Base-by-base conservation (phyloP, 2,797 vertebrate genomes). In the Cuculus canorus region DNA sequence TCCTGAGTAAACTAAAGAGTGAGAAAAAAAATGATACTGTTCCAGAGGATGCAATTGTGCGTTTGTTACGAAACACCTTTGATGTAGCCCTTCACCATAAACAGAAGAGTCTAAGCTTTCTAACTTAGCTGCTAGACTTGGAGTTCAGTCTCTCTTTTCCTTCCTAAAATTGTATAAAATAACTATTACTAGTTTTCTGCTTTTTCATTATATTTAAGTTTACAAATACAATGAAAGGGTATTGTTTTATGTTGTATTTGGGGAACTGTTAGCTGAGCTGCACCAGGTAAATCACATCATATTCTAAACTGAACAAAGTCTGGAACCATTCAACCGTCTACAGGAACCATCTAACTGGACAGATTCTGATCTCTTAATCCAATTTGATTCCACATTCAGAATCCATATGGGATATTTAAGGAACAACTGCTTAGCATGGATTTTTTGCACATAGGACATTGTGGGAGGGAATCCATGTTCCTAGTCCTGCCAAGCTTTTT, bases 391-490 rank as follows among this genome's bases (percentile, higher is more conserved):
- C 37, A 68, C 23, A 35, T 63, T 75, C 28, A 85, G 45, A 79
- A 35, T 54, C 14, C 19, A 48, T 7, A 39, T 7, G 9, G 16
- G 9, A 52, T 72, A 75, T 64, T 88, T 64, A 82, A 90, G 57
- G 57, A 84, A 15, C 11, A 81, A 41, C n/a, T 79, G 32, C 19
- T 80, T 77, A 70, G 18, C n/a, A 68, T 3, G 57, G 24, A 54
- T 64, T 87, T 86, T 76, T 71, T 48, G 23, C 28, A 85, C 28
- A 45, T 4, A 23, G 23, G 32, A 70, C 19, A 72, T 1, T 19
- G 9, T 21, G 47, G 9, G 13, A 39, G 39, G 9, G 25, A 23
- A 3, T 0, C 0, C 11, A 59, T 2, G 0, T 32, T 86, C 63
- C 15, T 56, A 13, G 5, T 45, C 68, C 64, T 70, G 70, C 19